Evolutionary conservation across 2,113 vertebrate species (phyloP).

Genomic region (Phocoena sinus): DNA sequence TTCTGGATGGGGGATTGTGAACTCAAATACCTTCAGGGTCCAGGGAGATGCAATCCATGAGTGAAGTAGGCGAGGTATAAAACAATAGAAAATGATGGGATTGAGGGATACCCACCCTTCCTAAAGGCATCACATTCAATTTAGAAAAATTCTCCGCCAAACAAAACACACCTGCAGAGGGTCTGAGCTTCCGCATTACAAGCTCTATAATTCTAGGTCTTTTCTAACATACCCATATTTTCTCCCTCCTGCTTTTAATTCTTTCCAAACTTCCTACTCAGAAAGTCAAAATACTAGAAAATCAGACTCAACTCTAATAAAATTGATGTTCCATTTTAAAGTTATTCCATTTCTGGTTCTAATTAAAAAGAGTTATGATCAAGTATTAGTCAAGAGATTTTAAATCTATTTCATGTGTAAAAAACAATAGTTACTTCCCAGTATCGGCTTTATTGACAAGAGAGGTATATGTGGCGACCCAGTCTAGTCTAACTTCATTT

Average conservation of each 20-base stretch:
- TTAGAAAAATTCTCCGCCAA: neutral
- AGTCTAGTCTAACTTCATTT: neutral
- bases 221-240: neutral
- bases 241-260: constrained; percentile 40
- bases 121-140: neutral
- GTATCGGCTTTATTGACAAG: neutral
- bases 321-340: constrained; percentile 31
- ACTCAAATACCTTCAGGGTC: neutral
- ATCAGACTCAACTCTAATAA: constrained; percentile 41
- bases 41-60: too few species aligned
- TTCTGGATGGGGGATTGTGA: neutral
- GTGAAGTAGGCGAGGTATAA: neutral
- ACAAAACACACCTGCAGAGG: neutral
- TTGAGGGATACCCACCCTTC: neutral
- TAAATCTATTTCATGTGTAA: neutral
- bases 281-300: constrained; percentile 44
- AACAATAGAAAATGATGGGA: neutral
- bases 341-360: constrained; percentile 17
- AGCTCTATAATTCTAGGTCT: neutral
- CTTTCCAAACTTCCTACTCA: constrained; percentile 23
- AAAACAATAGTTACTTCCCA: neutral
- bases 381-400: constrained; percentile 10
- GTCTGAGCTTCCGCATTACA: neutral
- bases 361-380: constrained; percentile 34
- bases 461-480: neutral